phyloP scores from a whole-genome alignment of 2,888 invertebrate species.

The Tetragnatha montana region DNA sequence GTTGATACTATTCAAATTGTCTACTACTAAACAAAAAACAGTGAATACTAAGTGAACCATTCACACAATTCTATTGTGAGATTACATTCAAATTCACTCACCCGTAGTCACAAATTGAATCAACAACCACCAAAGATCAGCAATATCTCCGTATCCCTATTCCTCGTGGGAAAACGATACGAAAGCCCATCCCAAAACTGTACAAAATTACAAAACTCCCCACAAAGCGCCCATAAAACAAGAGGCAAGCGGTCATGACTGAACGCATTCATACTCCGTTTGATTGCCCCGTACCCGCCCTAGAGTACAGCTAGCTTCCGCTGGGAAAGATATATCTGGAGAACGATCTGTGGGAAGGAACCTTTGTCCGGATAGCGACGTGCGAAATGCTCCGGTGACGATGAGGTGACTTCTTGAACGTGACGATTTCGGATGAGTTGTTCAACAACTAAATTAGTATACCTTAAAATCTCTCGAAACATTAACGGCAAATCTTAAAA shows the following conservation, averaged over 20 bases:
- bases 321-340: slow-evolving; percentile 18
- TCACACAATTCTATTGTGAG: too few relatives aligned
- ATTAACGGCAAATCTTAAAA: too few relatives aligned
- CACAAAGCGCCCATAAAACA: not conserved
- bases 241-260: slow-evolving; percentile 10
- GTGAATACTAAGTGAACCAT: too few relatives aligned
- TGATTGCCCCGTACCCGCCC: slow-evolving; percentile 14
- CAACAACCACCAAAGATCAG: too few relatives aligned
- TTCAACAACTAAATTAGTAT: too few relatives aligned
- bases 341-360: not conserved
- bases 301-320: slow-evolving; percentile 25
- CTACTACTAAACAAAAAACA: too few relatives aligned
- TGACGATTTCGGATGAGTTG: not conserved
- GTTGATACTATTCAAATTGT: too few relatives aligned
- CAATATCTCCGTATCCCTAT: too few relatives aligned
- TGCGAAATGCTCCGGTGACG: slow-evolving; percentile 5
- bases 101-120: too few relatives aligned
- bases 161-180: not conserved
- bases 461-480: too few relatives aligned
- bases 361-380: slow-evolving; percentile 21
- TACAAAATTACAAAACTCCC: slow-evolving; percentile 8
- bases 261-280: slow-evolving; percentile 26
- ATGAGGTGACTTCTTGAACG: not conserved
- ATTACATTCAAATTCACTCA: too few relatives aligned
- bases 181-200: not conserved